phyloP scores from a whole-genome alignment of 2,113 vertebrate genomes.

The Conger conger region DNA sequence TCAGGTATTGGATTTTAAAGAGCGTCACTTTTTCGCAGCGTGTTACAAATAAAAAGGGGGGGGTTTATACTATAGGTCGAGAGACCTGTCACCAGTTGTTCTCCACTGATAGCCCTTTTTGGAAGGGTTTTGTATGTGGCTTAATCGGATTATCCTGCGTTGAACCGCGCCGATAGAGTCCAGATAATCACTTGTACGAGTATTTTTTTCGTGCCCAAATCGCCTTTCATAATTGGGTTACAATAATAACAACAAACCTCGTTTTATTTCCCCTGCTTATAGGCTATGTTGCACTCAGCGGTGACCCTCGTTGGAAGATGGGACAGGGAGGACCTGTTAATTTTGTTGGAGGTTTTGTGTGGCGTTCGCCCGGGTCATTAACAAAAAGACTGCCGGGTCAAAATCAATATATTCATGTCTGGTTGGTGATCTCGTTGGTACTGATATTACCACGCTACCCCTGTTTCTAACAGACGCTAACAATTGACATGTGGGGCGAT shows the following conservation, averaged over 20 bases:
- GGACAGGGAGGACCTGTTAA: background rate
- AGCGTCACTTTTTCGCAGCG: conserved; percentile 1
- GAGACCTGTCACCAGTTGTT: background rate
- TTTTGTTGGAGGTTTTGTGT: background rate
- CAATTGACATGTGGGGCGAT: background rate
- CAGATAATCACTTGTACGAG: conserved; percentile 27
- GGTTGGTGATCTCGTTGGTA: background rate
- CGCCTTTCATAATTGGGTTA: conserved; percentile 27
- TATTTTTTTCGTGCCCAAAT: conserved; percentile 24
- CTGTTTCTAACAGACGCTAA: background rate
- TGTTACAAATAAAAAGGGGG: background rate
- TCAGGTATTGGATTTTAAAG: background rate
- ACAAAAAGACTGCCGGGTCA: background rate
- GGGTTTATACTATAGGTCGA: conserved; percentile 1
- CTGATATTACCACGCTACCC: background rate
- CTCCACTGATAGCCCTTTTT: background rate
- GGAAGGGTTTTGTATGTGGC: background rate
- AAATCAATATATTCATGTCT: background rate
- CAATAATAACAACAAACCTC: conserved; percentile 30
- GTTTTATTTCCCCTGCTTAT: background rate
- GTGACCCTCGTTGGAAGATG: background rate
- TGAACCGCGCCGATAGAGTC: conserved; percentile 34
- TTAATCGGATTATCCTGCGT: conserved; percentile 32
- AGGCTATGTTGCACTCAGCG: background rate
- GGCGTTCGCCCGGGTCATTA: background rate